Evolutionary conservation across 92 coral and sea anemone species (phyloP).

Genomic region (Desmophyllum pertusum): DNA sequence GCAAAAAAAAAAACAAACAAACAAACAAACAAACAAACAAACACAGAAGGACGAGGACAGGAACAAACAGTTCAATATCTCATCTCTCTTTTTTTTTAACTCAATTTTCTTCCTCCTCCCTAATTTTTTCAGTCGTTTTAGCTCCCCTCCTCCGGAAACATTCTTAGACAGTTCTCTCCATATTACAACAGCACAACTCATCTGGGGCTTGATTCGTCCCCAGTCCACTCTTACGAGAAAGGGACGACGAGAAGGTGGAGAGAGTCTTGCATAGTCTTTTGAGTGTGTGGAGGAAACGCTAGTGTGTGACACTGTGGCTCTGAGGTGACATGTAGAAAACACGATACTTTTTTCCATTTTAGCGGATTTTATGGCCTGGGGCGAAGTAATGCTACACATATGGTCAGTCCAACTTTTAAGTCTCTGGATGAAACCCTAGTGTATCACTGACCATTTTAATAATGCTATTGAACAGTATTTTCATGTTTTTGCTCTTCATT

Average conservation of each 20-base stretch:
- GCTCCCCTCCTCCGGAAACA: too few species aligned
- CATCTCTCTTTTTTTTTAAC: too few species aligned
- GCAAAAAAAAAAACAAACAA: too few species aligned
- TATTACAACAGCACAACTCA: not conserved
- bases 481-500: not conserved
- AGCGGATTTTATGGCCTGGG: not conserved
- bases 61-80: too few species aligned
- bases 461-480: not conserved
- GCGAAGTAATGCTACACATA: too few species aligned
- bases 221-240: not conserved
- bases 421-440: not conserved
- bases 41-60: too few species aligned
- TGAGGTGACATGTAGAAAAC: not conserved
- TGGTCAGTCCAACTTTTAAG: not conserved
- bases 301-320: not conserved
- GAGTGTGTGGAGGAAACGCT: not conserved
- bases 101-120: too few species aligned
- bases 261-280: not conserved
- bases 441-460: too few species aligned
- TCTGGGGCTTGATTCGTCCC: not conserved
- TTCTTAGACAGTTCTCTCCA: too few species aligned
- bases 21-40: too few species aligned
- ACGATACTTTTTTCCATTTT: too few species aligned
- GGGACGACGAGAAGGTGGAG: not conserved
- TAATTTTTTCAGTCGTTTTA: too few species aligned